phyloP scores from a whole-genome alignment of 2,797 vertebrate species.

The Argentina silus region DNA sequence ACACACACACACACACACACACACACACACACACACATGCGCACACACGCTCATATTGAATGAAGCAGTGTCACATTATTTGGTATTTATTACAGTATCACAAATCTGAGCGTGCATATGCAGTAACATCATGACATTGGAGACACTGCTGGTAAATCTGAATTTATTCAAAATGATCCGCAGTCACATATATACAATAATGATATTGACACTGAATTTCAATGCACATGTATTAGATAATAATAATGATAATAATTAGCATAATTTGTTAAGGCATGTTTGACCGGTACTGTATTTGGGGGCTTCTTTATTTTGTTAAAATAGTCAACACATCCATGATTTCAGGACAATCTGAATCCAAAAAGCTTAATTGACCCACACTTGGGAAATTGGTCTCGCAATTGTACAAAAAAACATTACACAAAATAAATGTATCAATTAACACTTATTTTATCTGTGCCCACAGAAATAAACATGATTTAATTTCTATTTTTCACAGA shows the following conservation, averaged over 20 bases:
- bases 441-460: neutral
- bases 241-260: neutral
- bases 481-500: neutral
- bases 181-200: neutral
- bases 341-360: too few relatives aligned
- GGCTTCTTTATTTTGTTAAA: neutral
- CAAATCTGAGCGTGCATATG: neutral
- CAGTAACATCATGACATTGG: neutral
- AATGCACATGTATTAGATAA: neutral
- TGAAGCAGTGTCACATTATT: too few relatives aligned
- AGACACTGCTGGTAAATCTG: neutral
- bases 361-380: too few relatives aligned
- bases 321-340: too few relatives aligned
- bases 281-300: neutral
- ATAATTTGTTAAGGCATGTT: neutral
- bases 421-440: neutral
- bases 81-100: too few relatives aligned
- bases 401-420: neutral
- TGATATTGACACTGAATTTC: neutral
- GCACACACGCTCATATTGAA: neutral
- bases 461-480: neutral
- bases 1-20: conserved; percentile 14
- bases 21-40: neutral
- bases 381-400: too few relatives aligned
- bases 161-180: neutral